Conservation (phyloP, 2,888 invertebrate genomes). For the Cylloceria caligata region DNA sequence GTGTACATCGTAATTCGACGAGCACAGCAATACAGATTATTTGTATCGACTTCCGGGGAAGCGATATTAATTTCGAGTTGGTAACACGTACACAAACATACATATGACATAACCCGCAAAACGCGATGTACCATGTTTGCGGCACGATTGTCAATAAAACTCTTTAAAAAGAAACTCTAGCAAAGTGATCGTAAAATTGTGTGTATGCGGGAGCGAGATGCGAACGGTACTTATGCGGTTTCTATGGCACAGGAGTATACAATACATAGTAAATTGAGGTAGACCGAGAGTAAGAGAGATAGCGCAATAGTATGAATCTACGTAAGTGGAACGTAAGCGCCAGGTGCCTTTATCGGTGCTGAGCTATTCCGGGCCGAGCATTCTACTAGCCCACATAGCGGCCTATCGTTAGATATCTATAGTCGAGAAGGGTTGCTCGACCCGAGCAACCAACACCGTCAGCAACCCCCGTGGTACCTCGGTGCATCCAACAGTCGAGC, state of each 20-base stretch:
- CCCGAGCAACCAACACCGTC: conserved; percentile 19
- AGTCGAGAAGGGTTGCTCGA: conserved; percentile 52
- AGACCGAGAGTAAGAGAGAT: conserved; percentile 1
- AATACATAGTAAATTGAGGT: conserved; percentile 19
- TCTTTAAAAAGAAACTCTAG: conserved; percentile 10
- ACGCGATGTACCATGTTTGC: conserved; percentile 19
- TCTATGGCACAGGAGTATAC: not conserved
- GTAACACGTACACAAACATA: not conserved
- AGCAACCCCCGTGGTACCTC: conserved; percentile 38
- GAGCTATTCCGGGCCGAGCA: conserved; percentile 75
- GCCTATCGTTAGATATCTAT: conserved; percentile 60
- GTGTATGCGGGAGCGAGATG: not conserved
- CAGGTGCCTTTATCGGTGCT: conserved; percentile 78
- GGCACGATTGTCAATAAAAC: conserved; percentile 21
- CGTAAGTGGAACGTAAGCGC: conserved; percentile 73
- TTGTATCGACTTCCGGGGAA: conserved; percentile 49
- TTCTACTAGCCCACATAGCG: conserved; percentile 76
- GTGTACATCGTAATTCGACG: conserved; percentile 57
- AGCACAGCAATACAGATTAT: conserved; percentile 37
- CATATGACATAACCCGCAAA: not conserved
- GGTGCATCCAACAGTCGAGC: conserved; percentile 27
- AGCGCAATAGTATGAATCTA: conserved; percentile 51
- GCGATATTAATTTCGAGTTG: conserved; percentile 45
- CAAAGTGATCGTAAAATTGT: conserved; percentile 29
- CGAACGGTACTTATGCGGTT: not conserved